phyloP scores from a whole-genome alignment of 2,888 invertebrate species.

The Rosalia funebris region DNA sequence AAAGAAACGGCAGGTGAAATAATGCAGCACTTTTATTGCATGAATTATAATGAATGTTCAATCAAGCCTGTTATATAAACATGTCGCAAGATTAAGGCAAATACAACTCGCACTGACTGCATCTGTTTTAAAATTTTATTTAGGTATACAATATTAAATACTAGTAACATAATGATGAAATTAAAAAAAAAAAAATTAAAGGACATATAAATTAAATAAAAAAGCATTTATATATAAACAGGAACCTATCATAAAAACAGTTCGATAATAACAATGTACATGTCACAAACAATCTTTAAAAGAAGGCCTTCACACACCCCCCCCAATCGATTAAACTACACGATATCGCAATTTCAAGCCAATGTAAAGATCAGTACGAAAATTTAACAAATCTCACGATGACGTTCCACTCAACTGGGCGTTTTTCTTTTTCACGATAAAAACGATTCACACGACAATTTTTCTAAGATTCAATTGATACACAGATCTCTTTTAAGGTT shows the following conservation, averaged over 20 bases:
- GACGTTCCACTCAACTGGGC: not conserved
- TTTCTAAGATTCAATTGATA: not conserved
- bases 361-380: not conserved
- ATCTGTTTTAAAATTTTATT: constrained; percentile 24
- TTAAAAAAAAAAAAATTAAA: constrained; percentile 12
- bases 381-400: constrained; percentile 6
- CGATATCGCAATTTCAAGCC: constrained; percentile 1
- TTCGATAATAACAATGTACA: constrained; percentile 26
- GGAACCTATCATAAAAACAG: constrained; percentile 27
- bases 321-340: constrained; percentile 6
- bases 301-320: constrained; percentile 20
- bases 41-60: constrained; percentile 29
- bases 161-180: constrained; percentile 18
- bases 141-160: constrained; percentile 24
- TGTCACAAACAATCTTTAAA: constrained; percentile 28
- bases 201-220: constrained; percentile 13
- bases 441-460: not conserved
- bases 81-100: constrained; percentile 26
- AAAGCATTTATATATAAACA: constrained; percentile 25
- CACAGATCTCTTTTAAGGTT: not conserved
- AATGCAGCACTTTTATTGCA: constrained; percentile 26
- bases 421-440: not conserved
- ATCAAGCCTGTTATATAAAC: constrained; percentile 30
- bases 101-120: constrained; percentile 24
- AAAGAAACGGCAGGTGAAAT: not conserved